These are phyloP conservation scores for Mus pahari DNA, from an alignment of 2,113 vertebrate species.

Conservation along the genomic window DNA sequence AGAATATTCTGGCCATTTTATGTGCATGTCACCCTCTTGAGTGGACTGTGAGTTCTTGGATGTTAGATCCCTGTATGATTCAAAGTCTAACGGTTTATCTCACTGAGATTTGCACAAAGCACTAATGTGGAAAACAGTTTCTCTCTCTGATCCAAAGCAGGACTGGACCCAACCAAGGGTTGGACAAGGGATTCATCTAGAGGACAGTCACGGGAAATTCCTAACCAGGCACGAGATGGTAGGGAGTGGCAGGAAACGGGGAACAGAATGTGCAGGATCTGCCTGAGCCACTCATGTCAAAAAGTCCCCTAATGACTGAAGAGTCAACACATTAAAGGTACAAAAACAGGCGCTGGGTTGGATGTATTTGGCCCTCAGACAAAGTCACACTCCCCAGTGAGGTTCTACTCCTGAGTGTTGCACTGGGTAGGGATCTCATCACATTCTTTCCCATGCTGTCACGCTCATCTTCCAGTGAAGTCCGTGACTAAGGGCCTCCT, in stretches of 20 bases:
- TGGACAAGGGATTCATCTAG: not conserved
- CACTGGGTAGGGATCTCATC: not conserved
- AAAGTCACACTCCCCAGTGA: not conserved
- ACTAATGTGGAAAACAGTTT: constrained; percentile 25
- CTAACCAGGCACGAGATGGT: not conserved
- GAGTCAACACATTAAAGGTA: not conserved
- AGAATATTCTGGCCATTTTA: not conserved
- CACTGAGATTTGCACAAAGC: not conserved
- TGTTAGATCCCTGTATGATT: not conserved
- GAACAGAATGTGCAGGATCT: not conserved
- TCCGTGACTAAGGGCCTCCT: not conserved
- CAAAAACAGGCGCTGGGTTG: not conserved
- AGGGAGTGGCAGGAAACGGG: not conserved
- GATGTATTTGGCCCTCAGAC: not conserved
- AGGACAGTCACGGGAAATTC: not conserved
- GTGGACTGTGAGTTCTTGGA: constrained; percentile 2
- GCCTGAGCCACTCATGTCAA: not conserved
- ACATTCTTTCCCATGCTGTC: no score
- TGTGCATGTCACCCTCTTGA: not conserved
- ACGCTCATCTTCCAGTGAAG: not conserved
- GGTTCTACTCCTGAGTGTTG: not conserved
- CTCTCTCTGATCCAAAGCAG: not conserved
- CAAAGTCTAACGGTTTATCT: not conserved
- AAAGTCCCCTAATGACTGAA: not conserved
- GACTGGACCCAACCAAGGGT: not conserved